Conservation (phyloP, 2,797 vertebrate genomes). For the Brachyalestes nurse region DNA sequence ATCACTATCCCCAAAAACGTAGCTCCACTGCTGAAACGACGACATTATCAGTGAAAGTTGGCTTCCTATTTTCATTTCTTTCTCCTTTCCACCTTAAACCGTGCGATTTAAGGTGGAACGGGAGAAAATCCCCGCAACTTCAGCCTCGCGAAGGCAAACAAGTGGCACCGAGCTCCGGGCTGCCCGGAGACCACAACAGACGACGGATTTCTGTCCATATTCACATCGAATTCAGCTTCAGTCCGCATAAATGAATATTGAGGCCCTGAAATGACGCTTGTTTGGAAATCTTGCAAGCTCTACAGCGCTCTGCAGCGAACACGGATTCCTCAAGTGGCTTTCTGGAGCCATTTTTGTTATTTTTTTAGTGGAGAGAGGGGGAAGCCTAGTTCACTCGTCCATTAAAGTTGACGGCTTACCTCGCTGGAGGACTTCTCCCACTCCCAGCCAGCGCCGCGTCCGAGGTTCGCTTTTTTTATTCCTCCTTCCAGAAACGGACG, state of each 20-base stretch:
- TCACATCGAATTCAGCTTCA: too few relatives aligned
- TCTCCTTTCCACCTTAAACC: too few relatives aligned
- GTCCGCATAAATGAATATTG: too few relatives aligned
- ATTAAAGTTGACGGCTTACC: constrained; percentile 61
- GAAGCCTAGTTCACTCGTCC: background rate
- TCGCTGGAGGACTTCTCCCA: constrained; percentile 68
- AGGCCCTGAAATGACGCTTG: background rate
- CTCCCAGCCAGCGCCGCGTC: constrained; percentile 49
- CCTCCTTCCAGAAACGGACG: constrained; percentile 58
- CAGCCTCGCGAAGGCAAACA: constrained; percentile 9
- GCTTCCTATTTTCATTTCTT: too few relatives aligned
- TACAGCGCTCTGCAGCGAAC: background rate
- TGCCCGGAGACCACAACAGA: background rate
- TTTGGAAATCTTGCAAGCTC: too few relatives aligned
- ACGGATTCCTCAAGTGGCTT: constrained; percentile 45
- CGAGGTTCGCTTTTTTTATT: constrained; percentile 52
- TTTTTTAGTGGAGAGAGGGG: too few relatives aligned
- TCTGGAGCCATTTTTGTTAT: constrained; percentile 23
- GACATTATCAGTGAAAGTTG: too few relatives aligned
- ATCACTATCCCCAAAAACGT: too few relatives aligned
- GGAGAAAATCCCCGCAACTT: too few relatives aligned
- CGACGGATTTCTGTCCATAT: too few relatives aligned
- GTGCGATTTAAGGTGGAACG: too few relatives aligned
- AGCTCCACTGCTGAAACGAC: too few relatives aligned
- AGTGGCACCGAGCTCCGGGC: constrained; percentile 6